phyloP scores from a whole-genome alignment of 2,888 invertebrate species.

The Megastigmus dorsalis region DNA sequence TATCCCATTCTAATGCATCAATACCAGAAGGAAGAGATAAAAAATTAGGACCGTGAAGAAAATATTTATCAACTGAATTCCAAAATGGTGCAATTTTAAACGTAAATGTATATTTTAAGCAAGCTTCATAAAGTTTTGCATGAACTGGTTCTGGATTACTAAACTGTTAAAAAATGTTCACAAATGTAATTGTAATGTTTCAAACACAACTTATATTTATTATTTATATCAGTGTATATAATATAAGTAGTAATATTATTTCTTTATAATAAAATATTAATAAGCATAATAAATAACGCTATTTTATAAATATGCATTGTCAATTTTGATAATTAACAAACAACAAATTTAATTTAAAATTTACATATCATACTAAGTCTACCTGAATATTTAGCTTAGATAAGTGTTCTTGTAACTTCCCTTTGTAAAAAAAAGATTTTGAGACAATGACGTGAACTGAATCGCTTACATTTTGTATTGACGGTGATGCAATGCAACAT shows the following conservation, averaged over 20 bases:
- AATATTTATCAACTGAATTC: conserved; percentile 66
- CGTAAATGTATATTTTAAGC: conserved; percentile 67
- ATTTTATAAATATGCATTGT: too few species aligned
- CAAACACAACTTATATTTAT: too few species aligned
- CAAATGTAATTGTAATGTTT: too few species aligned
- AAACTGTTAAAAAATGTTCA: conserved; percentile 58
- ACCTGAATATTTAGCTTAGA: conserved; percentile 61
- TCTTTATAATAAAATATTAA: too few species aligned
- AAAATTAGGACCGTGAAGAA: conserved; percentile 65
- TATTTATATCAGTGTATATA: too few species aligned
- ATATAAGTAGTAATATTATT: too few species aligned
- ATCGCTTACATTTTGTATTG: conserved; percentile 57
- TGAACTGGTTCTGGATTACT: conserved; percentile 59
- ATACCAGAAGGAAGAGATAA: conserved; percentile 55
- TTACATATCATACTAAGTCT: too few species aligned
- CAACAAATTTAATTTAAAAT: too few species aligned
- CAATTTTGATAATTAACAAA: too few species aligned
- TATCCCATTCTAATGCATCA: conserved; percentile 63
- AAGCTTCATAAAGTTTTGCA: conserved; percentile 64
- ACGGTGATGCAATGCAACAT: conserved; percentile 65
- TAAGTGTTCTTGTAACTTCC: conserved; percentile 59
- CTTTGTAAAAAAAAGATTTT: conserved; percentile 56
- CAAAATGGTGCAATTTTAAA: conserved; percentile 68
- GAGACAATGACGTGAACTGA: conserved; percentile 62
- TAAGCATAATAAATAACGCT: too few species aligned